These are phyloP conservation scores for Lydus trimaculatus DNA, from an alignment of 2,888 invertebrate genomes.

Conservation along the genomic window DNA sequence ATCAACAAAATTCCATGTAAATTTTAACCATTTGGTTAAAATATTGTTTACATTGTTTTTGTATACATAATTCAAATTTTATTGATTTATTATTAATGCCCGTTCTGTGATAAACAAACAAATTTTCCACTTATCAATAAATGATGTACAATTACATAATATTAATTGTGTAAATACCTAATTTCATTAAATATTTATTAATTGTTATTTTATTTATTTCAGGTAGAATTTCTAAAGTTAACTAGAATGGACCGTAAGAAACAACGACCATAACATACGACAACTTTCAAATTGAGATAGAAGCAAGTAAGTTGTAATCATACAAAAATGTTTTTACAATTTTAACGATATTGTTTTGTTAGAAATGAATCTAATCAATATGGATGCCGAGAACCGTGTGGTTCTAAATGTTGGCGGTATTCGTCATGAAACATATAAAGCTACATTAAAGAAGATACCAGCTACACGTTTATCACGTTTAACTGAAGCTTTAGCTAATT, in stretches of 20 bases:
- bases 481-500: constrained; percentile 86
- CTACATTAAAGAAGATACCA: constrained; percentile 87
- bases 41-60: neutral
- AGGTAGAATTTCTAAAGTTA: neutral
- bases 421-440: constrained; percentile 77
- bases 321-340: neutral
- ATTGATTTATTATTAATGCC: neutral
- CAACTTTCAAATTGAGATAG: neutral
- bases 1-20: neutral
- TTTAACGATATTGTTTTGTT: neutral
- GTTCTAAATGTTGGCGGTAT: constrained; percentile 95
- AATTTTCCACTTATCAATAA: neutral
- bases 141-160: too few relatives aligned
- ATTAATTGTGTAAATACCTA: too few relatives aligned
- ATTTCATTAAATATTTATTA: neutral
- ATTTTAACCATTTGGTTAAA: neutral
- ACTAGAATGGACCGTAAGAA: neutral
- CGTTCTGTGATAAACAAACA: neutral
- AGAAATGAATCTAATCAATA: constrained; percentile 46
- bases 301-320: neutral
- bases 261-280: neutral
- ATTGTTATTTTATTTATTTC: neutral
- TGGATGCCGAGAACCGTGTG: constrained; percentile 93
- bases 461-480: constrained; percentile 84
- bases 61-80: neutral